Evolutionary conservation across 2,113 vertebrate species (phyloP), one percentile per base, ranked within the genome.

Genomic region (Myrmophylax atrothorax): DNA sequence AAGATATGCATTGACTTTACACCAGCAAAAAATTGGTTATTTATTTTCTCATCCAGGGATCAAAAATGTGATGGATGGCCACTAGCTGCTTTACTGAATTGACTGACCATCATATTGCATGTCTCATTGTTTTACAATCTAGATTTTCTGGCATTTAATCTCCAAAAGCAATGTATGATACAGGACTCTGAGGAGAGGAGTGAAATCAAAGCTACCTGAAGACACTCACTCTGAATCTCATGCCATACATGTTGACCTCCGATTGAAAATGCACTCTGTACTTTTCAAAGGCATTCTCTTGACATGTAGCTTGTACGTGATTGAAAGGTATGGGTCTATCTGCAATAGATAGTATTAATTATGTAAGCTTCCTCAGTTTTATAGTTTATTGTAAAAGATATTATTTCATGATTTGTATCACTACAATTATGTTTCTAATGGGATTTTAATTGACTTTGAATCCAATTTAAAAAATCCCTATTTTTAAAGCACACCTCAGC

Each of bases 381-480:
- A 96, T 93, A 96, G 96, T 95, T 97, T 97, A 97, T 97, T 96
- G 93, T 96, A 97, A 97, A 96, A 98, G 79, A 96, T 96, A 96
- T 55, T 81, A 87, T 97, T 98, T 98, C 95, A 97, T 97, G 49
- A 98, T 96, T 98, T 98, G 89, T 97, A 97, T 97, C 89, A 96
- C 87, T 95, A 96, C 90, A 96, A 96, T 98, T 98, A 97, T 73
- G 64, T 96, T 97, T 97, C 89, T 97, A 98, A 97, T 98, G 83
- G 93, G 86, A 95, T 98, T 97, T 97, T 98, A 98, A 98, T 98
- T 97, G 97, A 98, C 98, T 98, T 97, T 93, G 67, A 97, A 98
- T 97, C 90, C 96, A 97, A 95, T 98, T 97, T 33, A 0, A 96
- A 97, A 96, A 96, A 95, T 96, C 79, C 56, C 91, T 96, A 87